Evolutionary conservation across 2,797 vertebrate species (phyloP).

Genomic region (Thalassophryne amazonica): DNA sequence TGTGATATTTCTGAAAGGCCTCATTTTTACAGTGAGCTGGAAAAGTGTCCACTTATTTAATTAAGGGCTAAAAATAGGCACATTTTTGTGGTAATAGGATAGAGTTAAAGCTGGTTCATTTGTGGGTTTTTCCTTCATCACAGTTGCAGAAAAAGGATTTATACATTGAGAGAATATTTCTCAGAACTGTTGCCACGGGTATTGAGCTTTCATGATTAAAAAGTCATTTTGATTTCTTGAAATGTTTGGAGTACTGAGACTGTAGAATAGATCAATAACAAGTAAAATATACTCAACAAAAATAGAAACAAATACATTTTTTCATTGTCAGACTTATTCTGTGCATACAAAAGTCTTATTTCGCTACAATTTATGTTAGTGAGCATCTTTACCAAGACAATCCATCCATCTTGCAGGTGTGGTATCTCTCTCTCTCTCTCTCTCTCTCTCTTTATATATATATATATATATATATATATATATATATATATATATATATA

Average conservation of each 20-base stretch:
- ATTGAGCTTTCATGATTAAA: neutral
- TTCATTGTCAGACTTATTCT: no score
- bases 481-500: no score
- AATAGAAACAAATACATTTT: no score
- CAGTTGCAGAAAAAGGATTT: neutral
- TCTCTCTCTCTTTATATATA: no score
- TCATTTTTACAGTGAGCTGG: neutral
- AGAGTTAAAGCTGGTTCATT: neutral
- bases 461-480: no score
- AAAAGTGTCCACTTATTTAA: neutral
- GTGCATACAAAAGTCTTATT: no score
- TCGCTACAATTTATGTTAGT: no score
- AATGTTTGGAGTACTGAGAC: slow-evolving; percentile 1
- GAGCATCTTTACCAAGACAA: no score
- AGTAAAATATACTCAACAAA: neutral
- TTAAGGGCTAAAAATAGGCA: neutral
- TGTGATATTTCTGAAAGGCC: neutral
- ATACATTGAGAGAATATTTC: no score
- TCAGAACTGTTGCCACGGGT: neutral
- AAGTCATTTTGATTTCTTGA: slow-evolving; percentile 2
- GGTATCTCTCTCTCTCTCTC: no score
- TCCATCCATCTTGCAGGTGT: no score
- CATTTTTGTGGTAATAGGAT: slow-evolving; percentile 1
- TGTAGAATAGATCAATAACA: neutral
- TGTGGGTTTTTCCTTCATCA: neutral